A percentile compares a stretch with the other conserved stretches of the same genome.
These are phyloP conservation scores for Micronycteris hirsuta DNA, from an alignment of 2,113 vertebrate genomes.

Conservation along the genomic window DNA sequence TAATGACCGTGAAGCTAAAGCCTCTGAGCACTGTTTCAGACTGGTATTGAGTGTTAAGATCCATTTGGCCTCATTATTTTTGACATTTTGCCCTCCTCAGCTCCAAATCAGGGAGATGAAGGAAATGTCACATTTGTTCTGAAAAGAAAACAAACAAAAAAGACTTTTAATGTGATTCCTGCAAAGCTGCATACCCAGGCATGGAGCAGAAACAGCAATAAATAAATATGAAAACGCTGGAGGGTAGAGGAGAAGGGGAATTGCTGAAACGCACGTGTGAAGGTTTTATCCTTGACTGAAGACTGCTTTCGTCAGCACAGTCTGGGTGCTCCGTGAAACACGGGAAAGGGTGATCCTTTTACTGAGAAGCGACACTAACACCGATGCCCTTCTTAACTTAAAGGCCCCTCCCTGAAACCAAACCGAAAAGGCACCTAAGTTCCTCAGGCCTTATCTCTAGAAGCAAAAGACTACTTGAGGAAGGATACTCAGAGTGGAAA, in stretches of 20 bases:
- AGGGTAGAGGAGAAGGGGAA: background rate
- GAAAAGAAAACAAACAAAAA: conserved; percentile 50
- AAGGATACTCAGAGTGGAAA: background rate
- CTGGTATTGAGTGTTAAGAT: conserved; percentile 29
- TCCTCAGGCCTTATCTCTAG: background rate
- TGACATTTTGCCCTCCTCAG: conserved; percentile 54
- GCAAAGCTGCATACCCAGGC: background rate
- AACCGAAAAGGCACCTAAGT: background rate
- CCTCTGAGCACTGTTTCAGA: conserved; percentile 1
- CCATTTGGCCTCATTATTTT: conserved; percentile 50
- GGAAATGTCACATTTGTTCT: conserved; percentile 57
- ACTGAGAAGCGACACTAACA: background rate
- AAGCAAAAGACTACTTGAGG: background rate
- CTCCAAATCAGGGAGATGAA: conserved; percentile 36
- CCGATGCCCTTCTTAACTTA: background rate
- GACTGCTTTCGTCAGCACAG: background rate
- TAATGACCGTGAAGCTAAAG: conserved; percentile 19
- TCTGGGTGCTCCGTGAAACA: background rate
- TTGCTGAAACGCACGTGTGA: background rate
- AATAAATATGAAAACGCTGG: conserved; percentile 7
- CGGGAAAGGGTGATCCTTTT: background rate
- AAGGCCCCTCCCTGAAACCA: background rate
- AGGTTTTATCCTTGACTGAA: conserved; percentile 26
- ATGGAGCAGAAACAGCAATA: conserved; percentile 20
- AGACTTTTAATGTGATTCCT: conserved; percentile 40